Evolutionary conservation across 2,888 invertebrate species (phyloP), one percentile per base, ranked within the genome.

Genomic region (Agrotis puta): DNA sequence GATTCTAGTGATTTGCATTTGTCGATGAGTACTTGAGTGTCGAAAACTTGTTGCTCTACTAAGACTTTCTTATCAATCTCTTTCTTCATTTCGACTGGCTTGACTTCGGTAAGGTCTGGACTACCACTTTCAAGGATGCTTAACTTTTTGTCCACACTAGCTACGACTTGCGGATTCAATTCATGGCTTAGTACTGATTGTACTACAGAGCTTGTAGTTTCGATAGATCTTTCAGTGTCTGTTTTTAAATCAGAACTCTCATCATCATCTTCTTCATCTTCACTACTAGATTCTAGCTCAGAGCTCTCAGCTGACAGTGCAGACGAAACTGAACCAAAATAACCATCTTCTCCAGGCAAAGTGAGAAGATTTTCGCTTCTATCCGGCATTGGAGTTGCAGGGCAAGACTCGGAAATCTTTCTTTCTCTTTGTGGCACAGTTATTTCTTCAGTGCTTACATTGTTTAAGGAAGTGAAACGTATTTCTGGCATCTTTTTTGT

Each of bases 121-220:
- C 83, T 85, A 18, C 66, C 69, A 57, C 74, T 81, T 79, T 92
- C 89, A 5, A 93, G 85, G 39, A 80, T 83, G 48, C 88, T 89
- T 51, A 94, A 85, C 83, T 95, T 95, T 70, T 84, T 92, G 54
- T 94, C 94, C 91, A 94, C 93, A 79, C 93, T 91, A 11, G 91
- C 90, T 65, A 94, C 89, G 16, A 93, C 87, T 50, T 80, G 85
- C 9, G 91, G 91, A 85, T 94, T 86, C 0, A 91, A 81, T 67
- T 92, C 91, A 33, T 94, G 91, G 69, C 91, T 94, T 51, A 96
- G 82, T 24, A 97, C 96, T 47, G 96, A 96, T 83, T 96, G 95
- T 6, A 97, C 96, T 27, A 97, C 94, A 62, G 96, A 96, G 85
- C 96, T 96, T 2, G 97, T 96, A 14, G 97, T 97, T 86, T 97